Evolutionary conservation across 2,888 invertebrate species (phyloP).

Genomic region (Drosophila demipolita): DNA sequence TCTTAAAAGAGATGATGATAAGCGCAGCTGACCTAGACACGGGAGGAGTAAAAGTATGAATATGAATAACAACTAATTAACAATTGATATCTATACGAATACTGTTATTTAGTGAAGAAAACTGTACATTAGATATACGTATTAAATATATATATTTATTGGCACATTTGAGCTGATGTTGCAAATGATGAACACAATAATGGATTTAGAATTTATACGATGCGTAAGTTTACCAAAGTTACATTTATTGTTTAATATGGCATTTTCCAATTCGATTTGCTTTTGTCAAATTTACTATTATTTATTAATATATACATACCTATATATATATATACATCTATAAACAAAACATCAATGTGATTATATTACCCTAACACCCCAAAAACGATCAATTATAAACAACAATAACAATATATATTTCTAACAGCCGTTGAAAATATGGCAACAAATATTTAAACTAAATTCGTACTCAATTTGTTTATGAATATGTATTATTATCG

Average conservation of each 20-base stretch:
- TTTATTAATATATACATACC: slow-evolving; percentile 52
- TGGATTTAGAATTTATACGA: slow-evolving; percentile 75
- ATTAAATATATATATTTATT: slow-evolving; percentile 1
- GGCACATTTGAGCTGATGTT: slow-evolving; percentile 27
- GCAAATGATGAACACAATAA: slow-evolving; percentile 31
- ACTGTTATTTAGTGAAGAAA: slow-evolving; percentile 70
- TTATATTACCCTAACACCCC: slow-evolving; percentile 64
- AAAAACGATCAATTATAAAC: slow-evolving; percentile 61
- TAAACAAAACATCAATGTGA: slow-evolving; percentile 70
- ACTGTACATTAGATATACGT: slow-evolving; percentile 50
- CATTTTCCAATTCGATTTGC: slow-evolving; percentile 60
- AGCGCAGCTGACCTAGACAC: slow-evolving; percentile 27
- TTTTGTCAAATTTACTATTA: slow-evolving; percentile 52
- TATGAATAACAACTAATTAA: slow-evolving; percentile 24
- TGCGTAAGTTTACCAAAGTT: slow-evolving; percentile 77
- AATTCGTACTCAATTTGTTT: slow-evolving; percentile 69
- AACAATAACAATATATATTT: slow-evolving; percentile 44
- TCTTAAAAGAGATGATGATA: slow-evolving; percentile 4
- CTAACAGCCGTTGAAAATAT: slow-evolving; percentile 56
- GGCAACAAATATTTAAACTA: slow-evolving; percentile 44
- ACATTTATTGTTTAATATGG: slow-evolving; percentile 69
- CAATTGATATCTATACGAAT: slow-evolving; percentile 33
- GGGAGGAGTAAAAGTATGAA: slow-evolving; percentile 7
- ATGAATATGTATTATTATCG: slow-evolving; percentile 74
- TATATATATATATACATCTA: slow-evolving; percentile 24